Evolutionary conservation across 2,888 invertebrate species (phyloP).

Genomic region (Gastrophysa polygoni): DNA sequence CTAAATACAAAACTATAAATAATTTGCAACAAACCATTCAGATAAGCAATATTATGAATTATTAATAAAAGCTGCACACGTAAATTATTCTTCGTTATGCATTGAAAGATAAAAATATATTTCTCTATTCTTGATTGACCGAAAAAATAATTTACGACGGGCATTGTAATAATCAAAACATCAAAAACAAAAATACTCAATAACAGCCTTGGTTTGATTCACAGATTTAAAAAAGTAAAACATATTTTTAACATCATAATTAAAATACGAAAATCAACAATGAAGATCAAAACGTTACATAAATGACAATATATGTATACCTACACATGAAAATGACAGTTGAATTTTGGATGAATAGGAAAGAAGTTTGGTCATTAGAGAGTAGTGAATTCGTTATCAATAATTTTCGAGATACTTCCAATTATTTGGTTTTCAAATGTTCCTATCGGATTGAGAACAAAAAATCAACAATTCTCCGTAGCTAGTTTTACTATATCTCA

Average conservation of each 20-base stretch:
- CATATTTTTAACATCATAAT: slow-evolving; percentile 14
- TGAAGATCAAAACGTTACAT: slow-evolving; percentile 6
- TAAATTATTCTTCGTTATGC: not conserved
- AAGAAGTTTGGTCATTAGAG: too few species aligned
- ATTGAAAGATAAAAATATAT: too few species aligned
- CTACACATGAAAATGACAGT: too few species aligned
- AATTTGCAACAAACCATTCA: not conserved
- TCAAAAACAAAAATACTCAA: not conserved
- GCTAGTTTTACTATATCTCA: too few species aligned
- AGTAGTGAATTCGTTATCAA: too few species aligned
- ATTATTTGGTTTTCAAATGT: too few species aligned
- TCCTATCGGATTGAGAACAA: too few species aligned
- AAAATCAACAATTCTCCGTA: too few species aligned
- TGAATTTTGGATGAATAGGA: too few species aligned
- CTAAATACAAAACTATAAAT: not conserved
- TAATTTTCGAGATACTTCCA: too few species aligned
- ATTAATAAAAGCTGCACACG: not conserved
- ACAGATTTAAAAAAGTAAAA: slow-evolving; percentile 26
- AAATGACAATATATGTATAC: not conserved
- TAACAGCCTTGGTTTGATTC: slow-evolving; percentile 29
- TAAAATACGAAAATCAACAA: slow-evolving; percentile 22
- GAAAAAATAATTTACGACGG: not conserved
- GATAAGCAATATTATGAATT: not conserved
- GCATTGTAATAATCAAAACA: not conserved
- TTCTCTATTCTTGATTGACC: not conserved